Base-by-base conservation (phyloP, 2,797 vertebrate genomes). In the Rhinogobio ventralis region DNA sequence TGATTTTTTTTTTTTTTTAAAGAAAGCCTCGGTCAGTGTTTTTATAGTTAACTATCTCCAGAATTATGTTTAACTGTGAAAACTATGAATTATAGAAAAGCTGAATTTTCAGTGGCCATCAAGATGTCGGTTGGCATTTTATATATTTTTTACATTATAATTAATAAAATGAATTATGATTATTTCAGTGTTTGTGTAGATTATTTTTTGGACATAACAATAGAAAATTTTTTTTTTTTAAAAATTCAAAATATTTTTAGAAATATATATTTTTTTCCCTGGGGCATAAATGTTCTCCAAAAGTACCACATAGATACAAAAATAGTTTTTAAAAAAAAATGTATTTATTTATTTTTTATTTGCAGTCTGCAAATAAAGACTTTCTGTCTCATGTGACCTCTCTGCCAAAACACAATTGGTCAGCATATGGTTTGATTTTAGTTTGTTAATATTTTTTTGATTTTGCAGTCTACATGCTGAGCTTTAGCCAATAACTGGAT, bases 381-480 rank as follows among this genome's bases (percentile, higher is more conserved):
- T 36, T 33, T 69, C 28, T 51, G 46, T 81, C 66, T 69, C 49
- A 10, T 55, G 64, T 53, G 79, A 80, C 20, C 49, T 71, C 79
- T 51, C 28, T 79, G 42, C 25, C 19, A 67, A 79, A 81, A 71
- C 14, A 71, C 23, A 53, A 28, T 14, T 62, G 75, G 28, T 20
- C 23, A 19, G 66, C 49, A 57, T 53, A 55, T 55, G 79, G 30
- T 69, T 79, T 81, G 49, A 28, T 66, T 69, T 69, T 57, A 36
- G 3, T 69, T 53, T 66, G 77, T 49, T 79, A 45, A 51, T 64
- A n/a, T 67, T 79, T 66, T 67, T 28, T 79, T 49, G 77, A 67
- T 79, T 67, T 51, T 46, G 60, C 7, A 13, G 39, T 66, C 28
- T 55, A 55, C 79, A 69, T 81, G 66, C 64, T 28, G 49, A 80